Base-by-base conservation (phyloP, 1,140 invertebrate species). In the Brachionus plicatilis region DNA sequence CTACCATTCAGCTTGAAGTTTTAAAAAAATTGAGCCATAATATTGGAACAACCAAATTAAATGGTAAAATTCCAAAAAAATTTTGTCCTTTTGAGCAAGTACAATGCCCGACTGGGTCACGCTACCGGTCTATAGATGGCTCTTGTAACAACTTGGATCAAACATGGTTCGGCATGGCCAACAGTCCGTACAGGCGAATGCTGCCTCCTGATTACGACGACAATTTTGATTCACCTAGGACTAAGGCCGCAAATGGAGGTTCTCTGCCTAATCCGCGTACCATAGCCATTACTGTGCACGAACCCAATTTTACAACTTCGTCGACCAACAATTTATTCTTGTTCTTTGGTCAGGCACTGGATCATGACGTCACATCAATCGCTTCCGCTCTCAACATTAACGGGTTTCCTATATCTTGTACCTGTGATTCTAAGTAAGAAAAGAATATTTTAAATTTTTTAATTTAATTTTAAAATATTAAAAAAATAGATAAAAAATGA, bases 341-440 rank as follows among this genome's bases (percentile, higher is more conserved):
- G 1, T 95, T 98, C 85, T 92, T 88, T 3, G 97, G 97, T 1
- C 97, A 99, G 89, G 98, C 98, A 90, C 87, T 86, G 33, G 85
- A 85, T 75, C 85, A 85, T 41, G 85, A 85, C 45, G 82, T 86
- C 5, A 86, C 87, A 5, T 83, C 80, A 3, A 86, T 86, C 1
- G 85, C 85, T 0, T 85, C 85, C 29, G 50, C 17, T 27, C 5
- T 37, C 12, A 66, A 83, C 27, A 4, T 29, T 47, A 24, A 83
- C 11, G 60, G 60, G 0, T n/a, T 47, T 24, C 24, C 60, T 0
- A 68, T 68, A 14, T 9, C 8, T 68, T 83, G 80, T 27, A 9
- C 17, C 11, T 84, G 83, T 75, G 50, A 53, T 68, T 29, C 53
- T 4, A 50, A 33, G 72, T 76, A 50, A 12, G 0, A 24, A 43